Evolutionary conservation across 2,113 vertebrate species (phyloP).

Genomic region (Puntigrus tetrazona): DNA sequence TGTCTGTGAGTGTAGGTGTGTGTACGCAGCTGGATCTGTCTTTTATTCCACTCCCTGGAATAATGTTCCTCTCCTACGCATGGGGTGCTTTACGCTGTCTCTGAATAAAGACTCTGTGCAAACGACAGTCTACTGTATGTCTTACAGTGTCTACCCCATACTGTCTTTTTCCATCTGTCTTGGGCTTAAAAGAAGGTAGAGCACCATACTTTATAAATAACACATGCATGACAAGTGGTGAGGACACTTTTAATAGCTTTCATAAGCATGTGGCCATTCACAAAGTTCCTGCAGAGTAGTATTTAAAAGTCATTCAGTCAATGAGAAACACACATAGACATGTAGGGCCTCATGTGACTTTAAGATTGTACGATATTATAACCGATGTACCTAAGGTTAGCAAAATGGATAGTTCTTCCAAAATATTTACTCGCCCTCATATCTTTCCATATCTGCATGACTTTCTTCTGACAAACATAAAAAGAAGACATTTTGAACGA

Average conservation of each 20-base stretch:
- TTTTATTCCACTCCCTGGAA: slow-evolving; percentile 56
- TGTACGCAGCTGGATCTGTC: slow-evolving; percentile 54
- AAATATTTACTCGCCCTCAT: too few species aligned
- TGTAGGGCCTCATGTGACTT: neutral
- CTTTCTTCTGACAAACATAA: too few species aligned
- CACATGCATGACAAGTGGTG: slow-evolving; percentile 62
- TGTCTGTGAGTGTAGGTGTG: slow-evolving; percentile 36
- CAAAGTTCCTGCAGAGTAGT: slow-evolving; percentile 64
- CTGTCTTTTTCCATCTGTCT: slow-evolving; percentile 38
- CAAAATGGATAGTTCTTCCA: too few species aligned
- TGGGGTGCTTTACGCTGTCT: neutral
- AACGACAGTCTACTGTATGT: slow-evolving; percentile 26
- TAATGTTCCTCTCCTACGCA: slow-evolving; percentile 48
- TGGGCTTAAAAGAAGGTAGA: slow-evolving; percentile 56
- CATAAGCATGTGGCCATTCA: slow-evolving; percentile 59
- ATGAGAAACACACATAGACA: slow-evolving; percentile 28
- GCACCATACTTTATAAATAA: slow-evolving; percentile 67
- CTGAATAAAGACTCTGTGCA: slow-evolving; percentile 3
- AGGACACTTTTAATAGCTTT: slow-evolving; percentile 71
- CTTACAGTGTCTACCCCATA: slow-evolving; percentile 11
- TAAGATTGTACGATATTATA: neutral
- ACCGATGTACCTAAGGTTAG: too few species aligned
- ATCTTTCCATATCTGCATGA: too few species aligned
- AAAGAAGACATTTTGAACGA: too few species aligned
- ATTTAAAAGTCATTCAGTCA: slow-evolving; percentile 59